A percentile compares a stretch with the other conserved stretches of the same genome.
phyloP scores from a whole-genome alignment of 92 coral and sea anemone species.

The Heteractis magnifica region DNA sequence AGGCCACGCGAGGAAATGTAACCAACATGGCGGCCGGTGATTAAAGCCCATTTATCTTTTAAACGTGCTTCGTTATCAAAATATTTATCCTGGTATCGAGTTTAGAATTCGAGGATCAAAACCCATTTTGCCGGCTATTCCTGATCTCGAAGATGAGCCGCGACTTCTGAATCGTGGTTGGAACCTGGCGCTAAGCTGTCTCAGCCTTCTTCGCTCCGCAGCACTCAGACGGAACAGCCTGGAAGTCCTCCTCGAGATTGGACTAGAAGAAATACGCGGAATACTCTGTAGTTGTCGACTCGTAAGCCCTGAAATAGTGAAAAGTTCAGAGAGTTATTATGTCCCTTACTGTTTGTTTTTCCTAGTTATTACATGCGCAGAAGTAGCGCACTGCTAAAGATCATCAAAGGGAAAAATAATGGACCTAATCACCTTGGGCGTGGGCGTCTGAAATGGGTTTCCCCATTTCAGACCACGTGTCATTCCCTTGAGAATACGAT shows the following conservation, averaged over 20 bases:
- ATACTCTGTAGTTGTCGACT: slow-evolving; percentile 8
- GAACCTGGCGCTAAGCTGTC: not conserved
- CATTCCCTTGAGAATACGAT: no score
- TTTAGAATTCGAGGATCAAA: not conserved
- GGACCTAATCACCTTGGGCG: no score
- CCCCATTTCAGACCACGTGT: no score
- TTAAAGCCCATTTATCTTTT: not conserved
- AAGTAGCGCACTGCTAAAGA: no score
- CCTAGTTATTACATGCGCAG: no score
- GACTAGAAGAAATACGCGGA: slow-evolving; percentile 42
- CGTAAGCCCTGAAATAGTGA: slow-evolving; percentile 23
- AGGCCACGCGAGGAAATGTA: no score
- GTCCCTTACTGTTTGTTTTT: no score
- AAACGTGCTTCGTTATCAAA: not conserved
- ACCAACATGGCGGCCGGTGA: not conserved
- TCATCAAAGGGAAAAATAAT: no score
- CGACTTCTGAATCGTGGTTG: slow-evolving; percentile 2
- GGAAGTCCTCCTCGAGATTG: slow-evolving; percentile 37
- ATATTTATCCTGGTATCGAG: no score
- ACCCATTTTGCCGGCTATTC: slow-evolving; percentile 9
- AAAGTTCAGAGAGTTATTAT: not conserved
- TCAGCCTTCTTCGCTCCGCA: slow-evolving; percentile 40
- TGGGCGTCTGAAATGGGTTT: no score
- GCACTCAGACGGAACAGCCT: slow-evolving; percentile 55
- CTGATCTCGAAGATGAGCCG: not conserved